Conservation (phyloP, 2,113 vertebrate genomes). For the Chlorocebus sabaeus region DNA sequence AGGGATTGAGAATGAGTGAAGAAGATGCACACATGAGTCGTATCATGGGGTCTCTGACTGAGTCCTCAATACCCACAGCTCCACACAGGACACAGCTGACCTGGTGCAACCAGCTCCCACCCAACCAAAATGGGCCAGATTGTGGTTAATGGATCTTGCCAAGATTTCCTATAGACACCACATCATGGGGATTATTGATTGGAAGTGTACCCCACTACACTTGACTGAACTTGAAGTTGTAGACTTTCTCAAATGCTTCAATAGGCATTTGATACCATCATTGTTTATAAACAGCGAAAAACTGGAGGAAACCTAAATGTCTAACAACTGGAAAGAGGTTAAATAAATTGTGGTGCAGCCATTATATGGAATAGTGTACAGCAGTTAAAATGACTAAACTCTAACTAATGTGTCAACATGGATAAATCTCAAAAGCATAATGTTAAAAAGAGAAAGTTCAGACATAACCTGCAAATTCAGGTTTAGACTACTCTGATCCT, state of each 20-base stretch:
- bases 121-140: not conserved
- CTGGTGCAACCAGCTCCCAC: not conserved
- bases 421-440: constrained; percentile 28
- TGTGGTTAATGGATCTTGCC: not conserved
- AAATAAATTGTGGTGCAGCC: not conserved
- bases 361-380: not conserved
- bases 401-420: not conserved
- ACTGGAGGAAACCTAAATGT: not conserved
- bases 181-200: not conserved
- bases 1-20: not conserved
- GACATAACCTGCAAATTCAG: not conserved
- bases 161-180: constrained; percentile 4
- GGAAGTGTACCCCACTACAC: not conserved
- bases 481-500: not conserved
- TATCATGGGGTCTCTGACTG: not conserved
- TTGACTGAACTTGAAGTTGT: constrained; percentile 11
- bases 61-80: not conserved
- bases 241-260: not conserved
- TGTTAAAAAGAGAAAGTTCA: not conserved
- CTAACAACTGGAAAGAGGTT: not conserved
- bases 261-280: not conserved
- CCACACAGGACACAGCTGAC: not conserved
- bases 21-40: not conserved
- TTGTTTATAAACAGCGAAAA: not conserved
- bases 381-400: constrained; percentile 20